Percentiles rank a stretch among this genome's conserved stretches.
Evolutionary conservation across 2,113 vertebrate genomes (phyloP).

Genomic region (Ginglymostoma cirratum): DNA sequence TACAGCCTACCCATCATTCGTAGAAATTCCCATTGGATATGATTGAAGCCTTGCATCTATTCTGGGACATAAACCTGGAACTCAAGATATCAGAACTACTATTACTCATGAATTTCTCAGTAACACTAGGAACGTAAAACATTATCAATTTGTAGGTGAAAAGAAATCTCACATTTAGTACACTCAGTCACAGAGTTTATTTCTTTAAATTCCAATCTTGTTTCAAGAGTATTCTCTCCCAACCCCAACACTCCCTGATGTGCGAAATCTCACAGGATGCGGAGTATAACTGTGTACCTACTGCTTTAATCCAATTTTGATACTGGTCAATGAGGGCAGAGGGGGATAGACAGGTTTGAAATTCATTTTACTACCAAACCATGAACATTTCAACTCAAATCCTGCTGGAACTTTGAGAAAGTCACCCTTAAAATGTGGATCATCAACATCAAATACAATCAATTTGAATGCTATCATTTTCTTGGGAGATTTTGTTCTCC

Average conservation of each 20-base stretch:
- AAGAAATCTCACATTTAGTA: neutral
- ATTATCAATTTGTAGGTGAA: neutral
- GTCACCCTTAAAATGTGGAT: no score
- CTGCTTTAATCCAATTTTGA: neutral
- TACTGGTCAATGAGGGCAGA: neutral
- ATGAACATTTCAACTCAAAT: neutral
- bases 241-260: neutral
- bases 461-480: no score
- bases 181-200: neutral
- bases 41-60: neutral
- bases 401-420: no score
- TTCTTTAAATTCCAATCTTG: neutral
- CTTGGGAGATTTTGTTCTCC: neutral
- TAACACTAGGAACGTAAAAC: neutral
- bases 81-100: neutral
- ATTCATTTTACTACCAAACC: neutral
- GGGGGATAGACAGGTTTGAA: neutral
- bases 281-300: neutral
- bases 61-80: neutral
- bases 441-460: no score
- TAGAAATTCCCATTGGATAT: neutral
- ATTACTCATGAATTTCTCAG: neutral
- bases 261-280: neutral
- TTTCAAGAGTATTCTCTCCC: neutral
- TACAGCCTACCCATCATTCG: neutral